phyloP scores from a whole-genome alignment of 37 sponge, comb jelly and placozoan species.

The Cladorhizidae sp. region DNA sequence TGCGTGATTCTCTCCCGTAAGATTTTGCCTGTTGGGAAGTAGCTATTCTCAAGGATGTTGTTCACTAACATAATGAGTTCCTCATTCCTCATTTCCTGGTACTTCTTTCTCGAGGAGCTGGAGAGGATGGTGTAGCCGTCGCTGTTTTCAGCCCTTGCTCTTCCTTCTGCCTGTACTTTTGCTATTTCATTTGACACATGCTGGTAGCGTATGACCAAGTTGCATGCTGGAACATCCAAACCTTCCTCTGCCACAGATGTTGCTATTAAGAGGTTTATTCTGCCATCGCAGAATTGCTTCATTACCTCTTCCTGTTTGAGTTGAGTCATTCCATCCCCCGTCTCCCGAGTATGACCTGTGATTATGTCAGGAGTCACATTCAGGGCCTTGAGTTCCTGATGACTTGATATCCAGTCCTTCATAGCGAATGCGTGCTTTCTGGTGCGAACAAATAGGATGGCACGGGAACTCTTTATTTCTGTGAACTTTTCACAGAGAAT shows the following conservation, averaged over 20 bases:
- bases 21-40: constrained; percentile 22
- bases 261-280: constrained; percentile 66
- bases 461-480: constrained; percentile 16
- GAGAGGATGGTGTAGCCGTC: constrained; percentile 46
- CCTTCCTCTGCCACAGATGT: constrained; percentile 85
- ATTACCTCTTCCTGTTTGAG: constrained; percentile 56
- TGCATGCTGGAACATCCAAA: constrained; percentile 73
- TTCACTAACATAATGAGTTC: constrained; percentile 10
- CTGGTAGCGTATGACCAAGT: constrained; percentile 78
- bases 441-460: constrained; percentile 59
- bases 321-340: constrained; percentile 41
- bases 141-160: constrained; percentile 71
- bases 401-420: constrained; percentile 29
- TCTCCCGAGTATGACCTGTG: constrained; percentile 39
- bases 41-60: constrained; percentile 5
- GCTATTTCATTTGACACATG: constrained; percentile 75
- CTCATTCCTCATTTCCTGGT: constrained; percentile 22
- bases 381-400: not conserved
- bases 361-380: constrained; percentile 11
- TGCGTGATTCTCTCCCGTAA: not conserved
- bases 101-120: constrained; percentile 23
- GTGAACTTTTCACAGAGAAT: constrained; percentile 5
- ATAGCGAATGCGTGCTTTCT: constrained; percentile 35
- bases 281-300: constrained; percentile 47
- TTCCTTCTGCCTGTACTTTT: constrained; percentile 64